phyloP scores from a whole-genome alignment of 37 sponge, comb jelly and placozoan genomes.

The Beroe ovata region DNA sequence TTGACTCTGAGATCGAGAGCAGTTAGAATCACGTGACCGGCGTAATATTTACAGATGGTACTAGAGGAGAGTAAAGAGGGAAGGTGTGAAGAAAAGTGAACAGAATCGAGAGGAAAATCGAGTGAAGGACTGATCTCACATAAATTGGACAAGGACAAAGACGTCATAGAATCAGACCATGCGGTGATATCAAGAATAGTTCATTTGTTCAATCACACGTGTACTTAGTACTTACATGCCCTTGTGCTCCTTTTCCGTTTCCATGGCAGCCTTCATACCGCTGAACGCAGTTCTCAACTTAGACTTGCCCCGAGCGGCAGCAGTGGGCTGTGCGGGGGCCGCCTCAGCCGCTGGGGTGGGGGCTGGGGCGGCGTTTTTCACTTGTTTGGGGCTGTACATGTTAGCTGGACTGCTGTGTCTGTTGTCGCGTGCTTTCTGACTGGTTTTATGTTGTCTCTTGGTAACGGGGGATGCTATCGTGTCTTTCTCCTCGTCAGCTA shows the following conservation, averaged over 20 bases:
- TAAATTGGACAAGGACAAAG: no score
- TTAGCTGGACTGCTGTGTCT: slow-evolving; percentile 31
- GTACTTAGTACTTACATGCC: slow-evolving; percentile 50
- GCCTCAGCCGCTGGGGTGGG: background rate
- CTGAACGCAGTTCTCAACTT: slow-evolving; percentile 37
- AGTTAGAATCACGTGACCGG: no score
- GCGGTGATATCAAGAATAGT: no score
- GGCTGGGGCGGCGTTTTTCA: background rate
- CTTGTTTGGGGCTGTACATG: slow-evolving; percentile 18
- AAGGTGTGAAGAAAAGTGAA: no score
- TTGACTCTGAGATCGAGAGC: background rate
- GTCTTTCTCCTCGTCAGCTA: slow-evolving; percentile 4
- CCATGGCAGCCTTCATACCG: slow-evolving; percentile 50
- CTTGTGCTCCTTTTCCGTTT: slow-evolving; percentile 38
- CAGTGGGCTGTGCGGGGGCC: background rate
- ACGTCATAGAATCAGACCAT: no score
- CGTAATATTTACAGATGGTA: no score
- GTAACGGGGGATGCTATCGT: slow-evolving; percentile 5
- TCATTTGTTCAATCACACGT: background rate
- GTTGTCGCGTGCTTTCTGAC: slow-evolving; percentile 38
- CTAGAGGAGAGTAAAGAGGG: no score
- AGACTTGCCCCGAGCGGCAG: background rate
- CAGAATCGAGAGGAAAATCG: no score
- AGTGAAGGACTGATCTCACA: no score
- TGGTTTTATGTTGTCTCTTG: background rate